These are phyloP conservation scores for Odiellus spinosus DNA, from an alignment of 2,888 invertebrate species.

Conservation along the genomic window DNA sequence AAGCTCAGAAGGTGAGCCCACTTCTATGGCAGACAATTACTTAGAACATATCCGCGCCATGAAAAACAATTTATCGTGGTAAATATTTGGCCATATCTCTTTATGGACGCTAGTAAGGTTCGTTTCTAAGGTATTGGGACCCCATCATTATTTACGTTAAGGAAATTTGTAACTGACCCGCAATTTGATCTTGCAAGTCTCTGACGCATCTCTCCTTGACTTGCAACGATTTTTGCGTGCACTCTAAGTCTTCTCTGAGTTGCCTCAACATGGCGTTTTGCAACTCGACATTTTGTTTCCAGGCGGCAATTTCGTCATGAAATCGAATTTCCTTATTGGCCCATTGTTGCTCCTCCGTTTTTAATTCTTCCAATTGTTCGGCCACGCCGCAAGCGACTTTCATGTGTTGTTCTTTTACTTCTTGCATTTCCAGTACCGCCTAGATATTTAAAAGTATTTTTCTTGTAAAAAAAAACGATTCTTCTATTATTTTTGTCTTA, in stretches of 20 bases:
- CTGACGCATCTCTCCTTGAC: neutral
- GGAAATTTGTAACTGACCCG: no score
- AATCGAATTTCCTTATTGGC: neutral
- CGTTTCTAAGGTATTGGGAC: no score
- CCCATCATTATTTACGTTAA: no score
- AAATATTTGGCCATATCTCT: no score
- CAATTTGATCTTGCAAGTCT: neutral
- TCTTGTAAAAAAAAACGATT: no score
- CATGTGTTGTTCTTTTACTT: neutral
- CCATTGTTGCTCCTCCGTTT: neutral
- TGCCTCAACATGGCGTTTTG: neutral
- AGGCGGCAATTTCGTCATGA: neutral
- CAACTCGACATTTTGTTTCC: conserved; percentile 1
- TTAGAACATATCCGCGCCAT: no score
- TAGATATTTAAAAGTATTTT: neutral
- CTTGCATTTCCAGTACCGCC: neutral
- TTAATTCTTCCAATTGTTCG: neutral
- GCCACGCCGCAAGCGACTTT: neutral
- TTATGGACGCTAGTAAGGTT: no score
- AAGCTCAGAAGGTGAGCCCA: no score
- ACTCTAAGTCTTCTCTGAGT: neutral
- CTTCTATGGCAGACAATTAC: no score
- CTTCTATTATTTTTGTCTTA: no score
- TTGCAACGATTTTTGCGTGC: neutral
- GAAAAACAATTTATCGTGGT: no score